phyloP scores from a whole-genome alignment of 2,797 vertebrate species.

The Microchirus variegatus region DNA sequence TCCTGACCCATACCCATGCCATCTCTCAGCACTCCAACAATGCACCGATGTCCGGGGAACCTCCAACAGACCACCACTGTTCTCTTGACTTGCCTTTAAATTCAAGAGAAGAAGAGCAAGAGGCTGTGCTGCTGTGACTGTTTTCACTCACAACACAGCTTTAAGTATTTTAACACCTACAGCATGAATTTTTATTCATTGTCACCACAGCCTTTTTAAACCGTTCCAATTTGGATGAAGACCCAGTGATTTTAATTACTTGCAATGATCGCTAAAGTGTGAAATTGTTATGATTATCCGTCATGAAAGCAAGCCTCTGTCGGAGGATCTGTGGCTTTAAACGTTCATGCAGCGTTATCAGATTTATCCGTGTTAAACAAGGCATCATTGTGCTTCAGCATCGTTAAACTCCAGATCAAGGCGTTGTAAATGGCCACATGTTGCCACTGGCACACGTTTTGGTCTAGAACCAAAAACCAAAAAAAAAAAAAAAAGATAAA shows the following conservation, averaged over 20 bases:
- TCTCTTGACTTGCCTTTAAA: slow-evolving; percentile 1
- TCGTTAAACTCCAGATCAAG: slow-evolving; percentile 8
- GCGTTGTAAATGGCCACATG: slow-evolving; percentile 25
- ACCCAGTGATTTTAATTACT: slow-evolving; percentile 22
- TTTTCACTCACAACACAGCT: background rate
- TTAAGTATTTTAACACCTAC: slow-evolving; percentile 2
- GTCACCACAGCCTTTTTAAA: background rate
- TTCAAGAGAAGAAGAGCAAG: background rate
- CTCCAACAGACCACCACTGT: slow-evolving; percentile 3
- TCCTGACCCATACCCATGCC: slow-evolving; percentile 46
- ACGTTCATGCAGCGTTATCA: background rate
- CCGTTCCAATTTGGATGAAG: slow-evolving; percentile 4
- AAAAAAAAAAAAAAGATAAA: slow-evolving; percentile 31
- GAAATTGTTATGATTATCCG: slow-evolving; percentile 12
- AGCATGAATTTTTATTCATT: background rate
- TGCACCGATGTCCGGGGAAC: slow-evolving; percentile 13
- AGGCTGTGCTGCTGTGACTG: slow-evolving; percentile 2
- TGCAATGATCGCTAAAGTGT: slow-evolving; percentile 8
- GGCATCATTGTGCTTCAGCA: background rate
- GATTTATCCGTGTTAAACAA: background rate
- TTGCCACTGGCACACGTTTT: slow-evolving; percentile 33
- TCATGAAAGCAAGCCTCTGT: slow-evolving; percentile 3
- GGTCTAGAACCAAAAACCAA: background rate
- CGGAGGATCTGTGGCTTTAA: background rate
- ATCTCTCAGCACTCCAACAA: slow-evolving; percentile 36